A percentile compares a stretch with the other conserved stretches of the same genome.
These are phyloP conservation scores for Cryptotis parvus DNA, from an alignment of 2,113 vertebrate genomes.

Conservation along the genomic window DNA sequence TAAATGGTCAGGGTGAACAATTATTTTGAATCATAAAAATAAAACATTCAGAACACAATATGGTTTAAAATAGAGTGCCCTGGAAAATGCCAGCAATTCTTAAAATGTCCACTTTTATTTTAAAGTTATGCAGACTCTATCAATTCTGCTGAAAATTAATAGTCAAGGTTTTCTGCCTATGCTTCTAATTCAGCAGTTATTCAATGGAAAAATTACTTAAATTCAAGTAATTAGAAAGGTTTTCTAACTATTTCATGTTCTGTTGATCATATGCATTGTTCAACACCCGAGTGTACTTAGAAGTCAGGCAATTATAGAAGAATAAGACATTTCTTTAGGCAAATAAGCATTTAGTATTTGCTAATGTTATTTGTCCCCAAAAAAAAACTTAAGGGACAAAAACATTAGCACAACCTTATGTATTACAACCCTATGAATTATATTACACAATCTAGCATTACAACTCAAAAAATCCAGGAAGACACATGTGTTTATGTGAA, in stretches of 20 bases:
- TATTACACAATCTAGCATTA: conserved; percentile 1
- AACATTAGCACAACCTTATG: neutral
- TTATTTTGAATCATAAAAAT: neutral
- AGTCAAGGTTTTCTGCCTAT: neutral
- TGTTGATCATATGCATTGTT: neutral
- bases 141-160: neutral
- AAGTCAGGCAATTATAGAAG: neutral
- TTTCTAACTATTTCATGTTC: neutral
- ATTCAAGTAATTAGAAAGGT: neutral
- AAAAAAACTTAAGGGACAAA: neutral
- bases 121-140: neutral
- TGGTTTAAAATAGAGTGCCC: neutral
- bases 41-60: neutral
- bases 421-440: neutral
- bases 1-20: neutral
- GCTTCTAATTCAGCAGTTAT: neutral
- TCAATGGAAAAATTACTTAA: neutral
- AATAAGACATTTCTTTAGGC: neutral
- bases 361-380: no score
- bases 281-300: neutral
- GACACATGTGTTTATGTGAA: no score
- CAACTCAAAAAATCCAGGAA: neutral
- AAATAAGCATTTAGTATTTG: neutral
- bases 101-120: neutral
- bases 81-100: neutral